A percentile compares a stretch with the other conserved stretches of the same genome.
Evolutionary conservation across 2,113 vertebrate species (phyloP).

Genomic region (Rhagologus leucostigma): DNA sequence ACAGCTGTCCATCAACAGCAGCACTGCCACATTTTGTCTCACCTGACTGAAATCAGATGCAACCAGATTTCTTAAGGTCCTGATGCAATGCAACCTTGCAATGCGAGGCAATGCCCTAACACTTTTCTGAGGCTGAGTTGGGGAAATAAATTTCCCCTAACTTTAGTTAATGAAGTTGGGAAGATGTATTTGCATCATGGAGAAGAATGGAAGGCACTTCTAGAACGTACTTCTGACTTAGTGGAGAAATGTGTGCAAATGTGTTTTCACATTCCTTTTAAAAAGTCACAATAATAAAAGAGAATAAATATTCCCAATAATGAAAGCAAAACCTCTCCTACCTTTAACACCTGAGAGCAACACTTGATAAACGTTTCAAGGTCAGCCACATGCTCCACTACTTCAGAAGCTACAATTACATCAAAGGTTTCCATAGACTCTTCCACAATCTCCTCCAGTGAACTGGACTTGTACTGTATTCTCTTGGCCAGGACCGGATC

Average conservation of each 20-base stretch:
- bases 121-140: background rate
- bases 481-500: slow-evolving; percentile 80
- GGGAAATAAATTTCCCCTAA: background rate
- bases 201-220: background rate
- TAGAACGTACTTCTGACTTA: background rate
- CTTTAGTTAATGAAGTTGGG: background rate
- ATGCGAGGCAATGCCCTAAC: background rate
- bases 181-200: background rate
- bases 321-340: slow-evolving; percentile 65
- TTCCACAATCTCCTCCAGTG: slow-evolving; percentile 84
- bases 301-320: background rate
- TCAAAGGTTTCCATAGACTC: slow-evolving; percentile 79
- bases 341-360: slow-evolving; percentile 87
- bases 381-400: slow-evolving; percentile 92
- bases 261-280: background rate
- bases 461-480: slow-evolving; percentile 82
- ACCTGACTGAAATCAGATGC: background rate
- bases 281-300: background rate
- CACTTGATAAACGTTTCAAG: slow-evolving; percentile 86
- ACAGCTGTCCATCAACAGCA: background rate
- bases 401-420: slow-evolving; percentile 92
- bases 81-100: background rate
- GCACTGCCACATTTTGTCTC: background rate
- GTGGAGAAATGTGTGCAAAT: background rate
- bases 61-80: background rate